These are phyloP conservation scores for Bemisia tabaci DNA, from an alignment of 1,140 invertebrate genomes.

Conservation along the genomic window DNA sequence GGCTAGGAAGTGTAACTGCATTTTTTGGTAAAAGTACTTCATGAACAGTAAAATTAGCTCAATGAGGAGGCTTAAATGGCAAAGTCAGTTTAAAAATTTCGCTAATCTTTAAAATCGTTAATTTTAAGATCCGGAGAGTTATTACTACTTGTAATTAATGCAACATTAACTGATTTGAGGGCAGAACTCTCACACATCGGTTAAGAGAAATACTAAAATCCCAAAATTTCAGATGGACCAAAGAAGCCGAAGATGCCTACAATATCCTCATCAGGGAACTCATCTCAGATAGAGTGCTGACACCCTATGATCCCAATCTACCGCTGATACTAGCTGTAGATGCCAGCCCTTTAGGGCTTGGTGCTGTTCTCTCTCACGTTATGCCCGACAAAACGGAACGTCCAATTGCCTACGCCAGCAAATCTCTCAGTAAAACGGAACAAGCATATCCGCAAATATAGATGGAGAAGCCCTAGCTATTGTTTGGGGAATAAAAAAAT, in stretches of 20 bases:
- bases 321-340: constrained; percentile 34
- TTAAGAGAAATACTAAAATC: constrained; percentile 22
- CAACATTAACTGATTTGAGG: too few relatives aligned
- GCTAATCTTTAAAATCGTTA: too few relatives aligned
- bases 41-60: too few relatives aligned
- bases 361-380: constrained; percentile 34
- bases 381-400: constrained; percentile 25
- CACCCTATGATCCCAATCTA: constrained; percentile 28
- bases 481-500: constrained; percentile 28
- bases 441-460: constrained; percentile 31
- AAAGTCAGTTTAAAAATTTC: too few relatives aligned
- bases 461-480: constrained; percentile 35
- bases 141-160: too few relatives aligned
- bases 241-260: constrained; percentile 22
- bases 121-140: too few relatives aligned
- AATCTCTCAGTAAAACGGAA: constrained; percentile 25
- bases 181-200: too few relatives aligned
- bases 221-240: constrained; percentile 11
- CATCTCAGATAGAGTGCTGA: constrained; percentile 17
- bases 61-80: too few relatives aligned
- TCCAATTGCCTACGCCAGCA: constrained; percentile 33
- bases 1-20: too few relatives aligned
- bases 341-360: constrained; percentile 34
- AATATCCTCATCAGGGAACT: constrained; percentile 23
- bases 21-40: too few relatives aligned